Conservation (phyloP, 2,888 invertebrate genomes). For the Oscheius sp. region DNA sequence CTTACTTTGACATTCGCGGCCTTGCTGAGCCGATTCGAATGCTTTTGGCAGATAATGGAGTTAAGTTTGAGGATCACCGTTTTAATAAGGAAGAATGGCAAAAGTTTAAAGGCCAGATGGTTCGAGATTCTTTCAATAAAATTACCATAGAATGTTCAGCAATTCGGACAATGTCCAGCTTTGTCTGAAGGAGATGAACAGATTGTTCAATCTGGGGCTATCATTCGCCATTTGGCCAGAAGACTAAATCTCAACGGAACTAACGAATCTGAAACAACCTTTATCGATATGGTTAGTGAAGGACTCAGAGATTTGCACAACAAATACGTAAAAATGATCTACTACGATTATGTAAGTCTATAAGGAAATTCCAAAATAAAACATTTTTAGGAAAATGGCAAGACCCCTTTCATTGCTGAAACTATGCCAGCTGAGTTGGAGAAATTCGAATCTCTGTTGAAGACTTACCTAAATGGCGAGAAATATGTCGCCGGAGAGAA, state of each 20-base stretch:
- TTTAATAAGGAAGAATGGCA: constrained; percentile 44
- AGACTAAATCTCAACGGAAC: constrained; percentile 49
- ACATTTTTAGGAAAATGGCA: constrained; percentile 40
- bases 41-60: constrained; percentile 51
- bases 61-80: constrained; percentile 50
- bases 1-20: constrained; percentile 51
- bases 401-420: constrained; percentile 47
- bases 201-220: constrained; percentile 57
- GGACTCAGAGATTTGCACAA: constrained; percentile 52
- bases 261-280: constrained; percentile 49
- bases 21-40: constrained; percentile 57
- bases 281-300: constrained; percentile 56
- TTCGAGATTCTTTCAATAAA: constrained; percentile 10
- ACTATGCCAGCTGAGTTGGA: constrained; percentile 44
- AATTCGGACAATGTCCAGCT: constrained; percentile 57
- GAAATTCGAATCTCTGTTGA: constrained; percentile 51
- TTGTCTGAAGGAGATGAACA: constrained; percentile 48
- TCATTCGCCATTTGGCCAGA: constrained; percentile 58
- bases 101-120: constrained; percentile 49
- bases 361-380: not conserved
- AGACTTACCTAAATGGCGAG: constrained; percentile 51
- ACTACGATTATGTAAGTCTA: constrained; percentile 40
- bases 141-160: constrained; percentile 34
- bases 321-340: constrained; percentile 55
- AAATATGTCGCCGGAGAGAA: constrained; percentile 53